Base-by-base conservation (phyloP, 53 echinoderm and acorn worm species). In the Arbacia lixula region DNA sequence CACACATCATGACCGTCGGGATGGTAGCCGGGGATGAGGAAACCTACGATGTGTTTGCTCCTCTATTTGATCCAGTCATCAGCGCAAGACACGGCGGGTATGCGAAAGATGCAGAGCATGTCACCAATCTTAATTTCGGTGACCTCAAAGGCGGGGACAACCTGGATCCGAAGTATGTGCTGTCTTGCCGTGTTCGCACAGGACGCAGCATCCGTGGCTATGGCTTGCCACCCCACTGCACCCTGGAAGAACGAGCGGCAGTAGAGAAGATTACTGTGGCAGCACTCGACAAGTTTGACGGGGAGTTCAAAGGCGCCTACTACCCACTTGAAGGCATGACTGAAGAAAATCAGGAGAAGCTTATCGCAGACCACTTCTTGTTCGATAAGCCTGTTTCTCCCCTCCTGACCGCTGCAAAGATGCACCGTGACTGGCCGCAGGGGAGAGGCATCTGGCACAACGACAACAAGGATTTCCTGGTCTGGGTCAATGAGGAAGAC, bases 361-460 rank as follows among this genome's bases (percentile, higher is more conserved):
- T 97, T 27, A 97, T 97, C 41, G 92, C 87, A 28, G 97, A 97
- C 53, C 97, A 97, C 41, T 96, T 96, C 65, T 90, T 96, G 24
- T 96, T 96, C 46, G 96, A 96, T 61, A 96, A 94, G 53, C 96
- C 94, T 32, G 97, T 97, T 5, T 97, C 97, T 10, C 97, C 97
- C 26, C 86, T 96, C 5, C 88, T 96, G 21, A 97, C 96, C 6
- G 97, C 96, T 25, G 85, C 97, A 17, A 85, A 86, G 61, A 97
- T 97, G 97, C 91, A 97, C 24, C 90, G 93, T n/a, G 97, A 97
- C 77, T 97, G 97, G 97, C 97, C 97, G 4, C 93, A 97, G 52
- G 97, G 83, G 20, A 78, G 97, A 17, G 97, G 97, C 11, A 97
- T 97, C 52, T 97, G 90, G 91, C 97, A 97, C 83, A 96, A 97